Conservation (phyloP, 1,140 invertebrate species). For the Bombus huntii region DNA sequence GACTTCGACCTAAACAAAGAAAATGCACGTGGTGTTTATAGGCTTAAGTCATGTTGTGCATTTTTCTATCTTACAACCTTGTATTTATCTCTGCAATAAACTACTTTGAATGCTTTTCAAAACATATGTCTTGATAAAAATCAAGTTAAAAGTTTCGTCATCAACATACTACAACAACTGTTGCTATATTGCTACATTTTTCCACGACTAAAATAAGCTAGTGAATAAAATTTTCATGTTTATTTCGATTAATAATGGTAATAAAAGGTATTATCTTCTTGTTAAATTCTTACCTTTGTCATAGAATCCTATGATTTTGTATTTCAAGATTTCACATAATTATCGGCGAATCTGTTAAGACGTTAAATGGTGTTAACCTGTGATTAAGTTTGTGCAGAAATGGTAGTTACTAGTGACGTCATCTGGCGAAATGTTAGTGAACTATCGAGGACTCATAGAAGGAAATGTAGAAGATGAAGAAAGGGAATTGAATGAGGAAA, state of each 20-base stretch:
- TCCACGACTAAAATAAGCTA: neutral
- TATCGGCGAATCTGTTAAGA: neutral
- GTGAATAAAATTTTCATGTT: neutral
- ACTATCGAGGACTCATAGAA: neutral
- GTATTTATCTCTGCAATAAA: neutral
- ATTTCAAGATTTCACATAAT: neutral
- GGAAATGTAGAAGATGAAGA: neutral
- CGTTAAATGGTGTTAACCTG: neutral
- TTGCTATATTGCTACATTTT: neutral
- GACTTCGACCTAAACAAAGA: neutral
- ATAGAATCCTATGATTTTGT: too few species aligned
- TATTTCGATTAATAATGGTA: neutral
- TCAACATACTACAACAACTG: neutral
- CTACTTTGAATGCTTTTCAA: too few species aligned
- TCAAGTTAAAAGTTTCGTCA: neutral
- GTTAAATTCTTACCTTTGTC: neutral
- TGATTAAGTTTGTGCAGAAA: neutral
- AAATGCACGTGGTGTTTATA: neutral
- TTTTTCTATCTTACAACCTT: neutral
- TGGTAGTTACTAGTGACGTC: neutral
- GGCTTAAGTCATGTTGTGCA: neutral
- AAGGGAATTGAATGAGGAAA: slow-evolving; percentile 20
- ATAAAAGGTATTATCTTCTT: neutral
- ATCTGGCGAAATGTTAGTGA: neutral
- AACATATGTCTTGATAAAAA: too few species aligned